Percentiles rank a stretch among this genome's conserved stretches.
phyloP scores from a whole-genome alignment of 2,113 vertebrate genomes.

The Macrotus californicus region DNA sequence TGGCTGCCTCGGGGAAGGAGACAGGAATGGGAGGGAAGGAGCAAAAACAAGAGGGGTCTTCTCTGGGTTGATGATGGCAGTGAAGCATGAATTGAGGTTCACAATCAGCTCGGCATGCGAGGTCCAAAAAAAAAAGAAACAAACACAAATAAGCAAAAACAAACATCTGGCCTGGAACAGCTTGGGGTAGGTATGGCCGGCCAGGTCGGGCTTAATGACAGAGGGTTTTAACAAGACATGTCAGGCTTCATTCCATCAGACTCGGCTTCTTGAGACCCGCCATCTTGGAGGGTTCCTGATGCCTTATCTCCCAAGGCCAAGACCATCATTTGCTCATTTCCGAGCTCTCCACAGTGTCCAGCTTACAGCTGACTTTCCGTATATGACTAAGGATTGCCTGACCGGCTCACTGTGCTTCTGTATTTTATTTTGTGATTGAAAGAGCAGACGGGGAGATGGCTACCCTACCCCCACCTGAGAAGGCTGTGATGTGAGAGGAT shows the following conservation, averaged over 20 bases:
- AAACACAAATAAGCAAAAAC: not conserved
- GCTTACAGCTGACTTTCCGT: not conserved
- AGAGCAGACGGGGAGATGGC: not conserved
- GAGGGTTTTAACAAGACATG: not conserved
- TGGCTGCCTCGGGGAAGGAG: not conserved
- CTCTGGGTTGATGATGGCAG: rapidly evolving
- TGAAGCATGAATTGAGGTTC: not conserved
- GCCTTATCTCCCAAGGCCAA: not conserved
- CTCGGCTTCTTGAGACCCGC: rapidly evolving
- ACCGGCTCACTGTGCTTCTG: not conserved
- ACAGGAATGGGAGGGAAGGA: not conserved
- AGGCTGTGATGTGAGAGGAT: not conserved
- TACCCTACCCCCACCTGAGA: not conserved
- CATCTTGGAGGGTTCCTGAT: not conserved
- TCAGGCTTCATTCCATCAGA: not conserved
- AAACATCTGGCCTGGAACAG: not conserved
- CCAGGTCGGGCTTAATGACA: not conserved
- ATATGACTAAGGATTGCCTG: not conserved
- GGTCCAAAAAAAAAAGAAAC: not conserved
- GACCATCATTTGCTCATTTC: not conserved
- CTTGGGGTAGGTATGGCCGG: rapidly evolving
- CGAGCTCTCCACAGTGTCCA: not conserved
- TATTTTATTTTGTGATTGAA: not conserved
- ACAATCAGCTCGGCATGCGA: not conserved
- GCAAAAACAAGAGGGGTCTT: not conserved